These are phyloP conservation scores for Parnassius glacialis DNA, from an alignment of 2,888 invertebrate genomes.

Conservation along the genomic window DNA sequence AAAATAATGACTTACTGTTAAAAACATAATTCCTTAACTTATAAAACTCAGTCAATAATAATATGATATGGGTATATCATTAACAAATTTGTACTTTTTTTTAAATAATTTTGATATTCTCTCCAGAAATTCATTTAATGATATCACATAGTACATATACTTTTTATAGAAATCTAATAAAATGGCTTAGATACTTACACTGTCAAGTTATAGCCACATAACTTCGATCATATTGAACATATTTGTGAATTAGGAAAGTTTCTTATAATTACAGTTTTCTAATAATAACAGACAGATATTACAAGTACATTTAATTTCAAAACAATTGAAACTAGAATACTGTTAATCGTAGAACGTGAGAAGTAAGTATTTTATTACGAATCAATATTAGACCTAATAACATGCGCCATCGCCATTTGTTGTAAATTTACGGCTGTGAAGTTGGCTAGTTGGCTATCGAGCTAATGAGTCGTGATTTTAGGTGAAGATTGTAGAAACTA, in stretches of 20 bases:
- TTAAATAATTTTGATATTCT: conserved; percentile 27
- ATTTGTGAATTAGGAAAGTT: conserved; percentile 12
- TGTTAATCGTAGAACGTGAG: background rate
- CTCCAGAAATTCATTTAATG: conserved; percentile 18
- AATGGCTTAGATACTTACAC: conserved; percentile 1
- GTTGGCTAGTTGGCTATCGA: too few species aligned
- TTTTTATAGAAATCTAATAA: conserved; percentile 10
- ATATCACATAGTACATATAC: conserved; percentile 28
- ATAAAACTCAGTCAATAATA: conserved; percentile 17
- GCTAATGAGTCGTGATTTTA: too few species aligned
- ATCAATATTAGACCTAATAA: too few species aligned
- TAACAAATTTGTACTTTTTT: conserved; percentile 32
- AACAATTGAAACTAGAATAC: background rate
- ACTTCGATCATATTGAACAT: background rate
- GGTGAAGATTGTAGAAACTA: too few species aligned
- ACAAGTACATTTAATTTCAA: background rate
- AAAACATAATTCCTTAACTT: conserved; percentile 22
- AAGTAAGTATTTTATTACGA: too few species aligned
- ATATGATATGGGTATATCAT: conserved; percentile 26
- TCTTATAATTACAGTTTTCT: conserved; percentile 20
- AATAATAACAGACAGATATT: conserved; percentile 6
- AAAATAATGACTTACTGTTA: background rate
- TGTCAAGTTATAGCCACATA: conserved; percentile 25
- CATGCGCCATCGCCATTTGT: too few species aligned
- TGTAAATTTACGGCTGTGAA: too few species aligned